Evolutionary conservation across 2,113 vertebrate genomes (phyloP), one percentile per base, ranked within the genome.

Genomic region (Romanogobio albipinnatus): DNA sequence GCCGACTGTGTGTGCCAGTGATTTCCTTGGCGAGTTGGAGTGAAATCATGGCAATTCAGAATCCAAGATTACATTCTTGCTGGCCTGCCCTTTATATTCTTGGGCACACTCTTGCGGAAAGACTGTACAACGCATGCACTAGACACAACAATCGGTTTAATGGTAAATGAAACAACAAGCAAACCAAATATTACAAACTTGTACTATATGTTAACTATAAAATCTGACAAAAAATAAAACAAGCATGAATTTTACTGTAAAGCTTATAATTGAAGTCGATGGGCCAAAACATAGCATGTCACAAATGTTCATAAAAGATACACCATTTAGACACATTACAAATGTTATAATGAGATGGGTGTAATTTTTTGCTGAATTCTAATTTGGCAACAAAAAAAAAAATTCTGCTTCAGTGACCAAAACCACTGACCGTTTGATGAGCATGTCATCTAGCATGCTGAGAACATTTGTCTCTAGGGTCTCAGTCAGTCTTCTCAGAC

Each of bases 41-140:
- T 93, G 91, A 93, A 91, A 89, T 93, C 89, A 90, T 85, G 74
- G 84, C 81, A 81, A 45, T 80, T 84, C 86, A 91, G 90, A 90
- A 90, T 92, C 87, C 76, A 76, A 61, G 61, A 82, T 68, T 64
- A 45, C 90, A 91, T 93, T 93, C 90, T 89, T 91, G 64, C 62
- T 68, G 86, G 81, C 80, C 84, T 89, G 84, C 56, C 84, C 66
- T 86, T 75, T 75, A 77, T 81, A 78, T 84, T 61, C 82, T 86
- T 80, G 49, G 26, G 85, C 73, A 83, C 45, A 73, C n/a, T 49
- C 15, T 43, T 26, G 22, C 17, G 36, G 29, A 76, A 64, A 66
- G 43, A 51, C 26, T 81, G 61, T 8, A 13, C 15, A 75, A 51
- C 0, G 11, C 7, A 43, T 45, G 70, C 5, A n/a, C 43, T 74